phyloP scores from a whole-genome alignment of 2,797 vertebrate genomes.

The Chiloscyllium punctatum region DNA sequence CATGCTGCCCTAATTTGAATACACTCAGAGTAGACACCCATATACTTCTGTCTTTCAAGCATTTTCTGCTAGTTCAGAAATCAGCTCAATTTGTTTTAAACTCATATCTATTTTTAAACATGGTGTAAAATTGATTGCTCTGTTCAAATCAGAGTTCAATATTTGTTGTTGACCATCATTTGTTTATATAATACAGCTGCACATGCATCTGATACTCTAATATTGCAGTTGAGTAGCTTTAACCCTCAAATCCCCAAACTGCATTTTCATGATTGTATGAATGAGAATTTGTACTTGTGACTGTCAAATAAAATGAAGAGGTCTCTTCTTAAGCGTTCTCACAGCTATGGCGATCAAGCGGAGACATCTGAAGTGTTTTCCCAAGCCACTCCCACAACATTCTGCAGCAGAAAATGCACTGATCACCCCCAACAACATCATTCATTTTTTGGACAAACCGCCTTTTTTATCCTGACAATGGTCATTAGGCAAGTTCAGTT shows the following conservation, averaged over 20 bases:
- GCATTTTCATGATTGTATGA: not conserved
- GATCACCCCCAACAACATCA: not conserved
- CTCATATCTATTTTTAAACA: constrained; percentile 12
- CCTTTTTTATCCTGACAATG: not conserved
- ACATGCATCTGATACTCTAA: not conserved
- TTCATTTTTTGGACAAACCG: not conserved
- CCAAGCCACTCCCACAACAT: not conserved
- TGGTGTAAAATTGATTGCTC: not conserved
- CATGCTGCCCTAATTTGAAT: not conserved
- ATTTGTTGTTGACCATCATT: not conserved
- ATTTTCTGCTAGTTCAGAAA: not conserved
- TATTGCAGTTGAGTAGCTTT: not conserved
- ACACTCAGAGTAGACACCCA: not conserved
- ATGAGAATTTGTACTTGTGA: not conserved
- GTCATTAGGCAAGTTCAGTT: not conserved
- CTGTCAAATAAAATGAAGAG: not conserved
- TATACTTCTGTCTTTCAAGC: not conserved
- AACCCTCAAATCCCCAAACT: not conserved
- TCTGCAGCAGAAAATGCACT: too few relatives aligned
- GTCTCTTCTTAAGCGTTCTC: not conserved
- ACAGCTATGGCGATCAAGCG: not conserved
- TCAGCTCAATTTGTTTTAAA: not conserved
- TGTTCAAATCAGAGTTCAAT: not conserved
- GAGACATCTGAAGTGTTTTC: not conserved
- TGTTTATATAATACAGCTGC: not conserved